Evolutionary conservation across 2,797 vertebrate genomes (phyloP).

Genomic region (Potorous gilbertii): DNA sequence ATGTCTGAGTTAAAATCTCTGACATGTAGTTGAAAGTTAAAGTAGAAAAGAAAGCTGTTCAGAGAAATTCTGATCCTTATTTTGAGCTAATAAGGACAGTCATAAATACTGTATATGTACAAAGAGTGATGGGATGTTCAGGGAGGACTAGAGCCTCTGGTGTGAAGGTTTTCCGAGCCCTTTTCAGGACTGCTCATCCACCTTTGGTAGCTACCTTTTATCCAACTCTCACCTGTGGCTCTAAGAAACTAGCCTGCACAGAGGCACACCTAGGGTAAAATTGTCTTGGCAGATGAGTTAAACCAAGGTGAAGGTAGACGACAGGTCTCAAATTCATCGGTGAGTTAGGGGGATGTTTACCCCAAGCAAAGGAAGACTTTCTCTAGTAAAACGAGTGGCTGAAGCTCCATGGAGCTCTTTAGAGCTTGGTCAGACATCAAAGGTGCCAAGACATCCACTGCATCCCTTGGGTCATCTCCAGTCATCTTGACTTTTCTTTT

Average conservation of each 20-base stretch:
- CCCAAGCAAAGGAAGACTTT: neutral
- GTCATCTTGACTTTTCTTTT: neutral
- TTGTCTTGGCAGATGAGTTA: neutral
- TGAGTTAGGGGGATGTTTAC: neutral
- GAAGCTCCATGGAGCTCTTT: neutral
- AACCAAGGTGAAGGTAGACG: neutral
- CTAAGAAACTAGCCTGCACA: neutral
- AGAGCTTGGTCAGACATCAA: neutral
- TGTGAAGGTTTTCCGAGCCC: neutral
- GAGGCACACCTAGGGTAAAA: neutral
- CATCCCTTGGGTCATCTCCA: no score
- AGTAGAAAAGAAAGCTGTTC: neutral
- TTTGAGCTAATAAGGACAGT: neutral
- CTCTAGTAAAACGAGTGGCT: neutral
- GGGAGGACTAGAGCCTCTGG: neutral
- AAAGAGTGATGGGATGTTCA: neutral
- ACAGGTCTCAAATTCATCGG: neutral
- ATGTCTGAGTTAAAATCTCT: neutral
- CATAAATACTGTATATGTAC: neutral
- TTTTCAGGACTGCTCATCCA: no score
- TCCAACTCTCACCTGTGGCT: neutral
- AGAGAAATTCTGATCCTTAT: neutral
- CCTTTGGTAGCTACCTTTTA: no score
- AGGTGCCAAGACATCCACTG: neutral
- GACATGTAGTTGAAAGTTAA: neutral